Evolutionary conservation across 2,113 vertebrate species (phyloP).

Genomic region (Mesembrinibis cayennensis): DNA sequence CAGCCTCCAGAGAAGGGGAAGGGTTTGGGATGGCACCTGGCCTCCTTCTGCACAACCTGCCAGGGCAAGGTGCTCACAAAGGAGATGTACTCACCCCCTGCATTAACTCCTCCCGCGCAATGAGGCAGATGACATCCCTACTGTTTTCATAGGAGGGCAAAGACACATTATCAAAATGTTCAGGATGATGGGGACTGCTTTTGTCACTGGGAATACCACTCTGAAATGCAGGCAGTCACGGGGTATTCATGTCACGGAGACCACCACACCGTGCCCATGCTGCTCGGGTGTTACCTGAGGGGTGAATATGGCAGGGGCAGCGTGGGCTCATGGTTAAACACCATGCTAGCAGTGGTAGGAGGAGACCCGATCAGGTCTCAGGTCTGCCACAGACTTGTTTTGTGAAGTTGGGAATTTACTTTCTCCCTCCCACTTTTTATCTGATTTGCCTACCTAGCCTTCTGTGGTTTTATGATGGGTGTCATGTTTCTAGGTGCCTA

Average conservation of each 20-base stretch:
- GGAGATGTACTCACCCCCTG: background rate
- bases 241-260: background rate
- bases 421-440: background rate
- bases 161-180: background rate
- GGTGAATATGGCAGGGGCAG: background rate
- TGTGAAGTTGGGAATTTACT: background rate
- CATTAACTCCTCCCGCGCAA: background rate
- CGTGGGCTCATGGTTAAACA: rapidly evolving
- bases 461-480: background rate
- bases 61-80: background rate
- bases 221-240: background rate
- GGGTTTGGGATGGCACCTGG: background rate
- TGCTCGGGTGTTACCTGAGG: rapidly evolving
- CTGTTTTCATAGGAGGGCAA: background rate
- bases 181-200: background rate
- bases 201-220: background rate
- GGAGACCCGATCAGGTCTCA: background rate
- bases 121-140: background rate
- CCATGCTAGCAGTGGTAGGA: rapidly evolving
- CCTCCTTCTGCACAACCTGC: background rate
- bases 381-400: background rate
- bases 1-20: background rate
- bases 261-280: rapidly evolving
- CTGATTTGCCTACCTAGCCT: background rate
- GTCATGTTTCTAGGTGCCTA: background rate